phyloP scores from a whole-genome alignment of 2,888 invertebrate genomes.

The Eristalis arbustorum region DNA sequence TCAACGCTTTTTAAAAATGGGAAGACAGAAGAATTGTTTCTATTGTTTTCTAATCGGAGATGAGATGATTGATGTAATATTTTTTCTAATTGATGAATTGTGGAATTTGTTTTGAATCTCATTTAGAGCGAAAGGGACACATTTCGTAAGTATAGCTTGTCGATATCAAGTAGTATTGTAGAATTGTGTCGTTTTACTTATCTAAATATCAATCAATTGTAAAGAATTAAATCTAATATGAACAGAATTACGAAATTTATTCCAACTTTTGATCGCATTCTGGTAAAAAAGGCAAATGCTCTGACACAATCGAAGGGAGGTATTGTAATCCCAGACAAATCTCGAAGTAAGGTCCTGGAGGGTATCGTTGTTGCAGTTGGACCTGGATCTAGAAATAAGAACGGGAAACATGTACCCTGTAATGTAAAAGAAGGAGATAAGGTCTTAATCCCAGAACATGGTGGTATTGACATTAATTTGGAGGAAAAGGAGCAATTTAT shows the following conservation, averaged over 20 bases:
- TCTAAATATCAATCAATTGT: background rate
- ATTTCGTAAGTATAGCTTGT: too few relatives aligned
- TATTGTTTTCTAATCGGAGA: too few relatives aligned
- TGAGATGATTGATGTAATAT: too few relatives aligned
- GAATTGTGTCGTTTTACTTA: too few relatives aligned
- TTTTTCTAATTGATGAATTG: too few relatives aligned
- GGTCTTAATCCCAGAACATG: constrained; percentile 98
- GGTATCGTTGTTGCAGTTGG: constrained; percentile 98
- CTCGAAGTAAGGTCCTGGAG: constrained; percentile 94
- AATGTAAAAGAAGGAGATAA: constrained; percentile 94
- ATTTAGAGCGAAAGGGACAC: background rate
- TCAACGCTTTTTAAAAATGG: too few relatives aligned
- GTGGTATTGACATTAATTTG: constrained; percentile 96
- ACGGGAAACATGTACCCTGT: constrained; percentile 90
- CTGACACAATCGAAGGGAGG: constrained; percentile 96
- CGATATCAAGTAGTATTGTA: too few relatives aligned
- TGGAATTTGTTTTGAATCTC: too few relatives aligned
- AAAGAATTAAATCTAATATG: background rate
- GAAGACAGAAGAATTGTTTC: too few relatives aligned
- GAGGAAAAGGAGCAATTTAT: constrained; percentile 95
- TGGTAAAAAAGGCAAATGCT: constrained; percentile 95
- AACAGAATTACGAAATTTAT: constrained; percentile 85
- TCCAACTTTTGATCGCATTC: constrained; percentile 96
- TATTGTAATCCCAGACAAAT: constrained; percentile 97
- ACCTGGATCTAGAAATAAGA: constrained; percentile 92